phyloP scores from a whole-genome alignment of 2,113 vertebrate genomes.

The Gyps fulvus region DNA sequence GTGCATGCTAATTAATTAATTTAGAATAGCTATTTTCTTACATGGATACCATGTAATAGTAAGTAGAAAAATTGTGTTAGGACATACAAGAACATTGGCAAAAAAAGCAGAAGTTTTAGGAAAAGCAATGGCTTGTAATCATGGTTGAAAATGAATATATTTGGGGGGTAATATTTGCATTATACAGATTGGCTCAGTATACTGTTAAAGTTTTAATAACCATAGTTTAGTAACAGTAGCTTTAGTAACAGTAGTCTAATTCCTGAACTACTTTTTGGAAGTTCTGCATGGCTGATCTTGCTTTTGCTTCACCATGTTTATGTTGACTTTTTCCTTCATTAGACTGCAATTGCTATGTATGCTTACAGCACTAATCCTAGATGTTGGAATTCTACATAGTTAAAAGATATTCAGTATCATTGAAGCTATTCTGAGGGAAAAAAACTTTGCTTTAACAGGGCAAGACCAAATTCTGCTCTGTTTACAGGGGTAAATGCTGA shows the following conservation, averaged over 20 bases:
- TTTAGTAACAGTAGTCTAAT: neutral
- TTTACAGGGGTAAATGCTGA: neutral
- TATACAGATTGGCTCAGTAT: neutral
- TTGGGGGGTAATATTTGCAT: neutral
- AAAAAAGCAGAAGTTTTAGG: neutral
- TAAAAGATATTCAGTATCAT: neutral
- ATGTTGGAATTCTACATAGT: neutral
- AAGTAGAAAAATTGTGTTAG: neutral
- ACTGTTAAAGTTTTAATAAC: neutral
- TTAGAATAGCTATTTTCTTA: neutral
- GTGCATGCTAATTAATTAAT: neutral
- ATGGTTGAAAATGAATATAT: neutral
- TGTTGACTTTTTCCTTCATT: neutral
- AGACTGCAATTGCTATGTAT: neutral
- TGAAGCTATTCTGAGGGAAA: neutral
- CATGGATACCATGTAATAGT: neutral
- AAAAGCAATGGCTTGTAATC: neutral
- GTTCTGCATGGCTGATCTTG: neutral
- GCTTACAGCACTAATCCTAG: neutral
- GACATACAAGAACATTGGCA: neutral
- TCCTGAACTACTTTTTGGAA: neutral
- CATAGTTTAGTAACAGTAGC: neutral
- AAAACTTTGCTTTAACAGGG: accelerated
- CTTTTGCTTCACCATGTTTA: neutral
- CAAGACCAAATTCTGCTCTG: neutral